A percentile compares a stretch with the other conserved stretches of the same genome.
These are phyloP conservation scores for Drosophila guanche DNA, from an alignment of 1,140 invertebrate genomes.

Conservation along the genomic window DNA sequence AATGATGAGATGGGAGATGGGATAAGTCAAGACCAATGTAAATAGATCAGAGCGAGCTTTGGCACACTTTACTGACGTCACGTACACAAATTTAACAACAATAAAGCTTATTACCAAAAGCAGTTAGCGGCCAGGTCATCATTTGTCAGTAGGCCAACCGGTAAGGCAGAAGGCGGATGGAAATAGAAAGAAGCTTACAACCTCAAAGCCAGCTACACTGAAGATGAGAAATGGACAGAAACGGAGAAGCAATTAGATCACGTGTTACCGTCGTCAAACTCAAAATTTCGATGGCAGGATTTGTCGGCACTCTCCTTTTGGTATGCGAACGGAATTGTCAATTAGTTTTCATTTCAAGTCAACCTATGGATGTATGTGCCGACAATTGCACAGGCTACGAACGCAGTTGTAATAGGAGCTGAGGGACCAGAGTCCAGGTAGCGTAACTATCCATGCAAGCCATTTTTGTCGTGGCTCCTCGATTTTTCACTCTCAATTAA, in stretches of 20 bases:
- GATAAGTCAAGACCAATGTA: constrained; percentile 8
- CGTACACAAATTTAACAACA: constrained; percentile 61
- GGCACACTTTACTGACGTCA: constrained; percentile 29
- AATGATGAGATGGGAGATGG: constrained; percentile 9
- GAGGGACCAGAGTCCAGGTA: constrained; percentile 11
- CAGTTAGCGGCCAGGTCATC: constrained; percentile 45
- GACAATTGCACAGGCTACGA: constrained; percentile 39
- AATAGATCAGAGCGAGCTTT: constrained; percentile 21
- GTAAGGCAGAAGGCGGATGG: too few species aligned
- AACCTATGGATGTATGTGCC: constrained; percentile 66
- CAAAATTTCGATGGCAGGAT: constrained; percentile 15
- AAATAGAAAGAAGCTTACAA: constrained; percentile 26
- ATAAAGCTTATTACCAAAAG: constrained; percentile 60
- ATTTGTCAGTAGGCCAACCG: constrained; percentile 22
- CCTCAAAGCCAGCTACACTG: constrained; percentile 19
- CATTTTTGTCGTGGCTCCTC: constrained; percentile 34
- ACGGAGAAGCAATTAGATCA: not conserved
- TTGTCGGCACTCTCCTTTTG: constrained; percentile 61
- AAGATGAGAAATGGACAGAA: not conserved
- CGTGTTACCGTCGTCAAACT: not conserved
- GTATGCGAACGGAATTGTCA: constrained; percentile 67
- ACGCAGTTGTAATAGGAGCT: not conserved
- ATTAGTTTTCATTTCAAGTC: constrained; percentile 76
- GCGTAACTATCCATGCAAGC: constrained; percentile 67
- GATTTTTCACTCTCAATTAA: constrained; percentile 32